Conservation (phyloP, 2,888 invertebrate species). For the Clanis bilineata region DNA sequence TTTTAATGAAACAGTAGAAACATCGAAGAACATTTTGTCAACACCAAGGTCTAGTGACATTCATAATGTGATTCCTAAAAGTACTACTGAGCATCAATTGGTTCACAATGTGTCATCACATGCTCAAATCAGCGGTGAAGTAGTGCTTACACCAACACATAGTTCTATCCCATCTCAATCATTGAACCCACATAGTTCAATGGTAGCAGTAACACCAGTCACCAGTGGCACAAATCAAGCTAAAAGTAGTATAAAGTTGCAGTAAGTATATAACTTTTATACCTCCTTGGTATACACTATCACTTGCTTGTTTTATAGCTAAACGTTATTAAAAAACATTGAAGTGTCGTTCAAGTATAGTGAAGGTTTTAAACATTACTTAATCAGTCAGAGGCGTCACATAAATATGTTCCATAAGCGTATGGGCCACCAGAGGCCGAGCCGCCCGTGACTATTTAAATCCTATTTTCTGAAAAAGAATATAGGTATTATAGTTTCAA, state of each 20-base stretch:
- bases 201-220: constrained; percentile 77
- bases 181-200: constrained; percentile 79
- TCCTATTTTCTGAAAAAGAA: no score
- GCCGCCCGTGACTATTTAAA: no score
- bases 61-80: background rate
- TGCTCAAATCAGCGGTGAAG: constrained; percentile 55
- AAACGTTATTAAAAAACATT: no score
- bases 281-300: no score
- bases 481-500: no score
- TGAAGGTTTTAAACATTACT: no score
- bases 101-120: constrained; percentile 30
- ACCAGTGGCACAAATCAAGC: constrained; percentile 81
- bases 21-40: background rate
- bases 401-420: no score
- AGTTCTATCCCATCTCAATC: constrained; percentile 61
- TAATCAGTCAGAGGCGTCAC: no score
- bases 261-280: constrained; percentile 75
- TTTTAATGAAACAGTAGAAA: background rate
- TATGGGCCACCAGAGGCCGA: no score
- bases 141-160: constrained; percentile 68
- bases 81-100: background rate
- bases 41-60: constrained; percentile 7
- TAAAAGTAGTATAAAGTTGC: constrained; percentile 83
- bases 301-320: no score
- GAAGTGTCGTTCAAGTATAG: no score